These are phyloP conservation scores for Tetrax tetrax DNA, from an alignment of 2,113 vertebrate species.

Conservation along the genomic window DNA sequence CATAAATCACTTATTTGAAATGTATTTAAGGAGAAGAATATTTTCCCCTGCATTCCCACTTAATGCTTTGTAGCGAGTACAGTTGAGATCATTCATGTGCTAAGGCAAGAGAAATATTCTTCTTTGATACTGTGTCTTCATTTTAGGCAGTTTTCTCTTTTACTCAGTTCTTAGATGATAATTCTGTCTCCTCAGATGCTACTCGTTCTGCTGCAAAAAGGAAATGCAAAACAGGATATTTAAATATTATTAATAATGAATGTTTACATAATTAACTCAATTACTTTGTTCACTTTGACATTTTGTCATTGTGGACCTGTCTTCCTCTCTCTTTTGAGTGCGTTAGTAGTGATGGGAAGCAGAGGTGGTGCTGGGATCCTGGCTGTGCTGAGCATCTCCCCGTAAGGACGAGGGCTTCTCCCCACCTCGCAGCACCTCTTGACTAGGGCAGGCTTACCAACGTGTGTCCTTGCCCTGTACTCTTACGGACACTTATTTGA, in stretches of 20 bases:
- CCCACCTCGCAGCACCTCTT: neutral
- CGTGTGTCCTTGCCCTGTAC: rapidly evolving
- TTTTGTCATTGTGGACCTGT: slow-evolving; percentile 65
- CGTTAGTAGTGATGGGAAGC: slow-evolving; percentile 53
- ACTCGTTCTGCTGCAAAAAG: slow-evolving; percentile 38
- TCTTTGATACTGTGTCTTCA: slow-evolving; percentile 10
- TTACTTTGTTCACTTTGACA: slow-evolving; percentile 69
- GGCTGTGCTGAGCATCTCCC: neutral
- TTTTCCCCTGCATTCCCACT: slow-evolving; percentile 25
- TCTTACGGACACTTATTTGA: neutral
- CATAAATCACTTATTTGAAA: slow-evolving; percentile 44
- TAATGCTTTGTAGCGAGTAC: slow-evolving; percentile 10
- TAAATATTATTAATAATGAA: slow-evolving; percentile 45
- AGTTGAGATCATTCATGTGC: slow-evolving; percentile 47
- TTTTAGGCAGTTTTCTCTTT: slow-evolving; percentile 32
- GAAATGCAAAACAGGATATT: slow-evolving; percentile 56
- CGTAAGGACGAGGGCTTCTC: neutral
- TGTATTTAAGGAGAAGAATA: slow-evolving; percentile 44
- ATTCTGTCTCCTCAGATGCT: slow-evolving; percentile 26
- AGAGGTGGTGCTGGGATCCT: slow-evolving; percentile 55
- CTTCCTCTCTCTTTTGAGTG: slow-evolving; percentile 59
- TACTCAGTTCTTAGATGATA: neutral
- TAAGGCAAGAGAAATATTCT: slow-evolving; percentile 41
- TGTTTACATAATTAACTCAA: slow-evolving; percentile 58
- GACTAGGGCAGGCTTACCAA: neutral